A percentile compares a stretch with the other conserved stretches of the same genome.
These are phyloP conservation scores for Hyphantria cunea DNA, from an alignment of 1,140 invertebrate species.

Conservation along the genomic window DNA sequence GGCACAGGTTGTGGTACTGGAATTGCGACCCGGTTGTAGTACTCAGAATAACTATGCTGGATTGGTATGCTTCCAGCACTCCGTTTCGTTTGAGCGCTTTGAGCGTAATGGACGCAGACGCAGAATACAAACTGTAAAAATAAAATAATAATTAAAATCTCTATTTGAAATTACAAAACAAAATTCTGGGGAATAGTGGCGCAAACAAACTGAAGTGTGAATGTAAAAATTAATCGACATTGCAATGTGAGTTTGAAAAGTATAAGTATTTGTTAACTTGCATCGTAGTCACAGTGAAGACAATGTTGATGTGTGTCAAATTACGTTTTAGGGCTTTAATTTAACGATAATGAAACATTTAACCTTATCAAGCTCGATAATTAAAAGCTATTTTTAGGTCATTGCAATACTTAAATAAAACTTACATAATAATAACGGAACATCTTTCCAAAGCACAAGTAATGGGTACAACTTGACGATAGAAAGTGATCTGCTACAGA, in stretches of 20 bases:
- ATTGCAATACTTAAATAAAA: slow-evolving; percentile 22
- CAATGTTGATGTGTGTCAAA: too few relatives aligned
- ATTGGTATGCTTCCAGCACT: slow-evolving; percentile 40
- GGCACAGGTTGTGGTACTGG: slow-evolving; percentile 66
- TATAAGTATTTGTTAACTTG: too few relatives aligned
- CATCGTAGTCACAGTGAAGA: too few relatives aligned
- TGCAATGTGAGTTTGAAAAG: too few relatives aligned
- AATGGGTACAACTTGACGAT: neutral
- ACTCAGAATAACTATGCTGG: slow-evolving; percentile 61
- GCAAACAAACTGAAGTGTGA: too few relatives aligned
- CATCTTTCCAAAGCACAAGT: slow-evolving; percentile 35
- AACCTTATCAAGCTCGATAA: too few relatives aligned
- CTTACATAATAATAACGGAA: slow-evolving; percentile 42
- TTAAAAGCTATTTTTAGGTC: too few relatives aligned
- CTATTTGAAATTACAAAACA: too few relatives aligned
- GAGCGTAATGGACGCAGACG: slow-evolving; percentile 35
- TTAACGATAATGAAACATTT: too few relatives aligned
- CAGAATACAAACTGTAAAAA: slow-evolving; percentile 45
- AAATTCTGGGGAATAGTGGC: too few relatives aligned
- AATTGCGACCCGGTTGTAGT: slow-evolving; percentile 56
- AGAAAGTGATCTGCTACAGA: slow-evolving; percentile 26
- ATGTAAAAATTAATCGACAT: too few relatives aligned
- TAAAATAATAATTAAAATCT: neutral
- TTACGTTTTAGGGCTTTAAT: too few relatives aligned
- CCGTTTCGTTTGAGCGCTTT: slow-evolving; percentile 21